Conservation (phyloP, 2,113 vertebrate genomes). For the Dunckerocampus dactyliophorus region DNA sequence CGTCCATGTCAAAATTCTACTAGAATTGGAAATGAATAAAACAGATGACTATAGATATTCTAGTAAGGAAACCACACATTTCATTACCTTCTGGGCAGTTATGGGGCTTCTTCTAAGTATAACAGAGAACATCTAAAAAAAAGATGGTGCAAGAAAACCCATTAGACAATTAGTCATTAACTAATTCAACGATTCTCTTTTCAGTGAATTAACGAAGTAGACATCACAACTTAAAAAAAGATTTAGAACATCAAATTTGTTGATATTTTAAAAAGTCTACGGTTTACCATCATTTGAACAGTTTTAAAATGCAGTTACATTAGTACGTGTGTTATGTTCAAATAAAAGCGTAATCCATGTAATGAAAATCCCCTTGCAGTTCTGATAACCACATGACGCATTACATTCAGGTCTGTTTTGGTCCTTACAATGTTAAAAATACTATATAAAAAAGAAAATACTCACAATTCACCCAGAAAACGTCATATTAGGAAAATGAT, state of each 20-base stretch:
- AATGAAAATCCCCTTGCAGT: too few relatives aligned
- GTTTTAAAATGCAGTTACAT: too few relatives aligned
- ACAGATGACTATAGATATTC: not conserved
- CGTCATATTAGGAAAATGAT: not conserved
- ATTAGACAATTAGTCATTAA: not conserved
- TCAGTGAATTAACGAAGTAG: too few relatives aligned
- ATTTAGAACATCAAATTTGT: too few relatives aligned
- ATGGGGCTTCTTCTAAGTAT: conserved; percentile 31
- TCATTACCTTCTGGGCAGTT: conserved; percentile 42
- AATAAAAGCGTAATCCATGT: too few relatives aligned
- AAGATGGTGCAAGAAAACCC: not conserved
- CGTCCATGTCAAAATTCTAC: not conserved
- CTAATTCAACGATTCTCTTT: not conserved
- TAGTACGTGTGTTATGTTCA: too few relatives aligned
- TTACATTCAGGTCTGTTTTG: too few relatives aligned
- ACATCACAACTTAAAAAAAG: too few relatives aligned
- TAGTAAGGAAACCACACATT: not conserved
- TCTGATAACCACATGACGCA: too few relatives aligned
- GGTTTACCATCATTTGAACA: too few relatives aligned
- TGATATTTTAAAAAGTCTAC: too few relatives aligned
- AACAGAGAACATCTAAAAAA: conserved; percentile 44
- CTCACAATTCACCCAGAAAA: not conserved
- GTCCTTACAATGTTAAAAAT: too few relatives aligned
- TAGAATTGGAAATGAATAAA: not conserved
- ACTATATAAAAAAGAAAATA: not conserved